Evolutionary conservation across 2,888 invertebrate species (phyloP).

Genomic region (Hofmannophila pseudospretella): DNA sequence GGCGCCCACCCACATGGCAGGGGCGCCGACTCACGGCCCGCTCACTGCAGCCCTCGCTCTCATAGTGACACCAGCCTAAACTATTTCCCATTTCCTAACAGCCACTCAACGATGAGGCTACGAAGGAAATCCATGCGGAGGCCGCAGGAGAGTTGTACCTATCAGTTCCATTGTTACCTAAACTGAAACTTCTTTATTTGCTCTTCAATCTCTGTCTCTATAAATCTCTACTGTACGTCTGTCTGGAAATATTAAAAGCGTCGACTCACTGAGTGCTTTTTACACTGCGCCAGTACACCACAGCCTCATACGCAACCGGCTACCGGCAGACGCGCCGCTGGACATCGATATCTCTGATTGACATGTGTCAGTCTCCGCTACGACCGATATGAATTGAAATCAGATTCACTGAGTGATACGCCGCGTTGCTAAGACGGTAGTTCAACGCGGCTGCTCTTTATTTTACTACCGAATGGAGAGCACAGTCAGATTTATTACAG

Average conservation of each 20-base stretch:
- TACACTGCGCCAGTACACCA: conserved; percentile 28
- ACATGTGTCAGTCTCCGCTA: conserved; percentile 47
- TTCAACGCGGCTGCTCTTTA: conserved; percentile 10
- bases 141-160: too few relatives aligned
- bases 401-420: conserved; percentile 26
- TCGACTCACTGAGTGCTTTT: too few relatives aligned
- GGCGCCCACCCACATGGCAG: conserved; percentile 71
- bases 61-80: too few relatives aligned
- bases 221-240: too few relatives aligned
- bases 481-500: background rate
- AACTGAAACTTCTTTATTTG: too few relatives aligned
- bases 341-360: conserved; percentile 42
- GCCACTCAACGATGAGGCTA: too few relatives aligned
- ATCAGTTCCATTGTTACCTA: too few relatives aligned
- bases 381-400: conserved; percentile 35
- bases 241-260: too few relatives aligned
- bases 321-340: conserved; percentile 28
- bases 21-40: conserved; percentile 32
- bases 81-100: too few relatives aligned
- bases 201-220: too few relatives aligned
- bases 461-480: background rate
- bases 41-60: conserved; percentile 55
- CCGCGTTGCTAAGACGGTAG: conserved; percentile 2
- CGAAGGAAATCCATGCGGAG: too few relatives aligned
- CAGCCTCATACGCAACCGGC: conserved; percentile 26